Conservation (phyloP, 2,888 invertebrate genomes). For the Beris morrisii region DNA sequence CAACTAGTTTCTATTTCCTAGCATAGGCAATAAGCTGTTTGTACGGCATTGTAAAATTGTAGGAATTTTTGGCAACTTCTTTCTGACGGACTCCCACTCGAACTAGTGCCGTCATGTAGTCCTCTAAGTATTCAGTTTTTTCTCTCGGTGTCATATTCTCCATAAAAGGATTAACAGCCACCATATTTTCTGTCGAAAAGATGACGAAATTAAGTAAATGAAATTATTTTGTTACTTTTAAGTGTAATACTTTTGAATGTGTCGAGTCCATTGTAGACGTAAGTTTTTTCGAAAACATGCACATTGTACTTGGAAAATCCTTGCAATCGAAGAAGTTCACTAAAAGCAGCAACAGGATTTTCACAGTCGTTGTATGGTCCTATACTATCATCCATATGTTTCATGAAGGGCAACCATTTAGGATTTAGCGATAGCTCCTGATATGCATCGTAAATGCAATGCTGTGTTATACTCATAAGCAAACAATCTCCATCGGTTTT, state of each 20-base stretch:
- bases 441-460: conserved; percentile 71
- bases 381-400: conserved; percentile 66
- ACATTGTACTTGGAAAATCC: conserved; percentile 67
- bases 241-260: conserved; percentile 60
- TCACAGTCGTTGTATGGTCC: conserved; percentile 68
- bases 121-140: conserved; percentile 64
- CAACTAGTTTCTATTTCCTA: conserved; percentile 45
- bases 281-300: conserved; percentile 61
- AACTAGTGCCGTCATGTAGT: conserved; percentile 60
- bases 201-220: no score
- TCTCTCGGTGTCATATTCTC: conserved; percentile 62
- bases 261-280: conserved; percentile 61
- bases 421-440: conserved; percentile 61
- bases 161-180: conserved; percentile 72
- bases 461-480: conserved; percentile 68
- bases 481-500: conserved; percentile 69
- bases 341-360: conserved; percentile 63
- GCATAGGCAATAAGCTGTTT: conserved; percentile 59
- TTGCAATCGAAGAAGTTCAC: conserved; percentile 59
- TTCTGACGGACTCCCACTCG: conserved; percentile 56
- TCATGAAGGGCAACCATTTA: conserved; percentile 67
- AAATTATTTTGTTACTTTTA: no score
- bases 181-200: conserved; percentile 62
- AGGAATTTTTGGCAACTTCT: conserved; percentile 55
- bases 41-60: conserved; percentile 58